Percentiles rank a stretch among this genome's conserved stretches.
Evolutionary conservation across 2,797 vertebrate species (phyloP).

Genomic region (Potorous gilbertii): DNA sequence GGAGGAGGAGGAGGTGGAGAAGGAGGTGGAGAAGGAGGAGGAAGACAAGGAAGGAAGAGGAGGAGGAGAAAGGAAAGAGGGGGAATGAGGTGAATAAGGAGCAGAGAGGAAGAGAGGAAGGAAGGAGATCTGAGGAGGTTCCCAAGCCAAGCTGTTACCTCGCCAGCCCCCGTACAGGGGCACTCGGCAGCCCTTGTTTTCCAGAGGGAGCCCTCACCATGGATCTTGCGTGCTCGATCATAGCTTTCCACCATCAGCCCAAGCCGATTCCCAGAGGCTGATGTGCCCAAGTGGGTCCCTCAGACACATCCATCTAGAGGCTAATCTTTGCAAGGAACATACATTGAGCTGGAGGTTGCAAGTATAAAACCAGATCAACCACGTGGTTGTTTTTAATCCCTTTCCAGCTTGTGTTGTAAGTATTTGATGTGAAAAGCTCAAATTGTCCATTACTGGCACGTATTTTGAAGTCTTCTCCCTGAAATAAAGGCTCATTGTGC

Average conservation of each 20-base stretch:
- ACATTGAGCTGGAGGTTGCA: conserved; percentile 85
- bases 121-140: conserved; percentile 81
- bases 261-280: conserved; percentile 77
- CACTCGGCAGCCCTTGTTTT: conserved; percentile 75
- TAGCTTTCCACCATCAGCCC: conserved; percentile 81
- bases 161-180: conserved; percentile 82
- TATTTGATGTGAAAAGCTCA: conserved; percentile 82
- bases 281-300: conserved; percentile 82
- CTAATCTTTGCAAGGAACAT: conserved; percentile 84
- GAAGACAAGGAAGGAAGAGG: conserved; percentile 77
- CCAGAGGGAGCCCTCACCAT: conserved; percentile 76
- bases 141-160: conserved; percentile 79
- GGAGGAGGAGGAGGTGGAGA: conserved; percentile 65
- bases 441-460: conserved; percentile 87
- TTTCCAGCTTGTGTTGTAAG: conserved; percentile 81
- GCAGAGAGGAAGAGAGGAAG: conserved; percentile 73
- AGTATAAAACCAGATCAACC: conserved; percentile 87
- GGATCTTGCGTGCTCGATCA: conserved; percentile 75
- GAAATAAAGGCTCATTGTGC: conserved; percentile 85
- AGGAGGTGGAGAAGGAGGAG: conserved; percentile 73
- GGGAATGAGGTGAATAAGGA: conserved; percentile 77
- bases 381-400: conserved; percentile 88
- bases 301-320: conserved; percentile 84
- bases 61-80: conserved; percentile 75
- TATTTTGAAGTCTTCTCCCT: conserved; percentile 86